A percentile compares a stretch with the other conserved stretches of the same genome.
Evolutionary conservation across 53 echinoderm and acorn worm genomes (phyloP).

Genomic region (Holothuria leucospilota): DNA sequence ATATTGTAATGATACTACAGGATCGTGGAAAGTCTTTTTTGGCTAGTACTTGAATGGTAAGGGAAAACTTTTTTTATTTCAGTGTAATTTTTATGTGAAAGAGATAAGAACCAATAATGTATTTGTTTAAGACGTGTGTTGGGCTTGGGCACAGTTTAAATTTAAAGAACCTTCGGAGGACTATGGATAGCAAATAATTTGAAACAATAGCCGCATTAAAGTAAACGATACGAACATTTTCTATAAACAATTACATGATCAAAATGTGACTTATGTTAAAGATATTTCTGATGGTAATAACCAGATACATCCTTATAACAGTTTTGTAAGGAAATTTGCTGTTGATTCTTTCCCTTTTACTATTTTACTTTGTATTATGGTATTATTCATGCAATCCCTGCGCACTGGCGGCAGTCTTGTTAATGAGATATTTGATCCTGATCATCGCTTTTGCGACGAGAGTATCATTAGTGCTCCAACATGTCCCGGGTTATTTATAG

Average conservation of each 20-base stretch:
- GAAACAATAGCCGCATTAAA: too few species aligned
- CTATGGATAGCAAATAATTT: too few species aligned
- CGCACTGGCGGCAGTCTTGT: background rate
- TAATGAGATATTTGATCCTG: too few species aligned
- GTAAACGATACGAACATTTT: background rate
- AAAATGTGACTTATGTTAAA: background rate
- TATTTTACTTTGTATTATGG: background rate
- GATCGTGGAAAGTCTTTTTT: background rate
- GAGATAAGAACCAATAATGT: too few species aligned
- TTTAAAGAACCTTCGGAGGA: too few species aligned
- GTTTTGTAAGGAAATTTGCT: too few species aligned
- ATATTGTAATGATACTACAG: background rate
- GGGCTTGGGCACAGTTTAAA: background rate
- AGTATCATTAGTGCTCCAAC: too few species aligned
- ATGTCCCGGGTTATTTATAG: background rate
- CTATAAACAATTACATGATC: background rate
- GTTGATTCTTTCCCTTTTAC: too few species aligned
- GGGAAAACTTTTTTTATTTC: background rate
- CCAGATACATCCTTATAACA: background rate
- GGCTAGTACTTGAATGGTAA: background rate
- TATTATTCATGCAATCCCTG: too few species aligned
- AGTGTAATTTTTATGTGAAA: slow-evolving; percentile 10
- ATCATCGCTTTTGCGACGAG: too few species aligned
- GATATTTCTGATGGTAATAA: background rate
- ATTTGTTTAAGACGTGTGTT: background rate